Conservation (phyloP, 2,797 vertebrate species). For the Gallirallus australis region DNA sequence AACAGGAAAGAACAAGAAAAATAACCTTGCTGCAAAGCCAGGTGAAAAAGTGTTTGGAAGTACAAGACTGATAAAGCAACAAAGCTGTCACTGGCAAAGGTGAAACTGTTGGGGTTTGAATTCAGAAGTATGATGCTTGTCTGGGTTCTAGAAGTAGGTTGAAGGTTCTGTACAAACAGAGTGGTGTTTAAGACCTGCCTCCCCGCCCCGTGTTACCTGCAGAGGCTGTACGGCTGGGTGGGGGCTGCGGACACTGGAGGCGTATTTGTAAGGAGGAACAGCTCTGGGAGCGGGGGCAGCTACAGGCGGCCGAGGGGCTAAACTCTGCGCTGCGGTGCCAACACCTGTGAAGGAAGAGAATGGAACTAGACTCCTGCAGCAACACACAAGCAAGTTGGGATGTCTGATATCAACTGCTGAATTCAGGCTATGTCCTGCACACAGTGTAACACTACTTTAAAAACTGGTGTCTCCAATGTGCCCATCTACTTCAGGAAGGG, state of each 20-base stretch:
- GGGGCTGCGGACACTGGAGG: conserved; percentile 90
- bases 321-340: conserved; percentile 81
- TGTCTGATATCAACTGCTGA: background rate
- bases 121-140: background rate
- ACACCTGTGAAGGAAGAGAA: conserved; percentile 70
- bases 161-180: background rate
- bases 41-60: background rate
- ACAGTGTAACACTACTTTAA: background rate
- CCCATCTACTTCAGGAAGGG: background rate
- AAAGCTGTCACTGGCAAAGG: background rate
- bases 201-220: conserved; percentile 82
- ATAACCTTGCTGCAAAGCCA: background rate
- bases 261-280: conserved; percentile 95
- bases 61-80: background rate
- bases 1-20: background rate
- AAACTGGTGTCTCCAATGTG: background rate
- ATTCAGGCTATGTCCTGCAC: background rate
- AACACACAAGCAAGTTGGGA: accelerated
- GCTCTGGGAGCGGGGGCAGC: conserved; percentile 88
- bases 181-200: background rate
- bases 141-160: background rate
- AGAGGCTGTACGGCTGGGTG: conserved; percentile 91
- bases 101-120: background rate
- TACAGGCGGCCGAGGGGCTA: conserved; percentile 89
- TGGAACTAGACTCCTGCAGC: background rate